phyloP scores from a whole-genome alignment of 1,140 invertebrate species.

The Dendroctonus valens region DNA sequence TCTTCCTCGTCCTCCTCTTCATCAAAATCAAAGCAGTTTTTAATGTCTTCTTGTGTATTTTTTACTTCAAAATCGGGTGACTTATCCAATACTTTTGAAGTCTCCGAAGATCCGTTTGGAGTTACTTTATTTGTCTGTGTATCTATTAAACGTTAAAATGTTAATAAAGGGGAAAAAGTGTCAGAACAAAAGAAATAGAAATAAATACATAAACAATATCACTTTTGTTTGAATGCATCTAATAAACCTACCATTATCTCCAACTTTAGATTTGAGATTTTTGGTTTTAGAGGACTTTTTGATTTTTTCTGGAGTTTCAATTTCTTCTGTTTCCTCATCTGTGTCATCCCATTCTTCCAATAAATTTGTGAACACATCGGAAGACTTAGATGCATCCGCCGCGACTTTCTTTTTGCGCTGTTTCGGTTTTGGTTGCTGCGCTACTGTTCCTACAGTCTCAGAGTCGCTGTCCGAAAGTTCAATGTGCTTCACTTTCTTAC shows the following conservation, averaged over 20 bases:
- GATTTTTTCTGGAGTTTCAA: slow-evolving; percentile 1
- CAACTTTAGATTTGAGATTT: too few relatives aligned
- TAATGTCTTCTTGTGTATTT: slow-evolving; percentile 43
- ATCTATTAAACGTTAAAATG: too few relatives aligned
- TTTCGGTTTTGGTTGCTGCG: slow-evolving; percentile 29
- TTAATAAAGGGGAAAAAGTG: too few relatives aligned
- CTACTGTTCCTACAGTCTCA: slow-evolving; percentile 13
- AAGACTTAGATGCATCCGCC: slow-evolving; percentile 18
- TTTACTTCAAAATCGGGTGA: too few relatives aligned
- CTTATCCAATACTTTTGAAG: too few relatives aligned
- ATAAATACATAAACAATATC: too few relatives aligned
- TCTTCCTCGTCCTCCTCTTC: slow-evolving; percentile 55
- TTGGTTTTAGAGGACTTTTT: not conserved
- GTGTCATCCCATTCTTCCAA: slow-evolving; percentile 51
- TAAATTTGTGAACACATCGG: slow-evolving; percentile 40
- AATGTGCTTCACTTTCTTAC: slow-evolving; percentile 13
- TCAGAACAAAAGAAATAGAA: too few relatives aligned
- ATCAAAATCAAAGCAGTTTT: slow-evolving; percentile 60
- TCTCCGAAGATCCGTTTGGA: too few relatives aligned
- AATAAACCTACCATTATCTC: not conserved
- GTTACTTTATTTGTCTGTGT: too few relatives aligned
- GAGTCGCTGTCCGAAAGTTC: not conserved
- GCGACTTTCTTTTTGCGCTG: slow-evolving; percentile 5
- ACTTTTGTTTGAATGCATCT: too few relatives aligned
- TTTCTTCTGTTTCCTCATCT: slow-evolving; percentile 38